Evolutionary conservation across 2,113 vertebrate genomes (phyloP).

Genomic region (Puffinus mauretanicus): DNA sequence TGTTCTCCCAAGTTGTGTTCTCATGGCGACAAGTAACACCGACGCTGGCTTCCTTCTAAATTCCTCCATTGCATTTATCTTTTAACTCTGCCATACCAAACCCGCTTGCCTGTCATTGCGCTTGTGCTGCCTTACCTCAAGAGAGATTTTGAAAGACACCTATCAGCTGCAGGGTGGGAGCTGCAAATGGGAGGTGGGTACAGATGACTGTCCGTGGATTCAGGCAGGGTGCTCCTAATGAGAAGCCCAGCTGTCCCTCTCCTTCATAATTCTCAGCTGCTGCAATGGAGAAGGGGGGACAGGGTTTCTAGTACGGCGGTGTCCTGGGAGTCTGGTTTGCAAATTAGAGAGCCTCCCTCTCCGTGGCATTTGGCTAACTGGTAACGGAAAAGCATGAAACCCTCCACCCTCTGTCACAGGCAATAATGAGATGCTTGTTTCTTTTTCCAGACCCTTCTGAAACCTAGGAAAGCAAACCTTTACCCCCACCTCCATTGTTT

Average conservation of each 20-base stretch:
- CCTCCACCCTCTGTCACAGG: neutral
- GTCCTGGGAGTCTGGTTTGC: slow-evolving; percentile 43
- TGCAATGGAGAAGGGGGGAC: neutral
- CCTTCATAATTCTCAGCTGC: slow-evolving; percentile 44
- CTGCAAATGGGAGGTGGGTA: neutral
- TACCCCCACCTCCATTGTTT: neutral
- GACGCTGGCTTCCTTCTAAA: neutral
- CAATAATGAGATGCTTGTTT: neutral
- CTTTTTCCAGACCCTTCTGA: slow-evolving; percentile 19
- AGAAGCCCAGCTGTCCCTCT: slow-evolving; percentile 50
- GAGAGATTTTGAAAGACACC: neutral
- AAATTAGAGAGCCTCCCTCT: neutral
- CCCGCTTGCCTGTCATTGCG: neutral
- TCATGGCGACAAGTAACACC: neutral
- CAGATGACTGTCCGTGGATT: neutral
- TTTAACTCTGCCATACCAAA: neutral
- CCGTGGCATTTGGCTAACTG: neutral
- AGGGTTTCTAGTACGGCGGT: neutral
- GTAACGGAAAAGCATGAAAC: neutral
- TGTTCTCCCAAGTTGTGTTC: neutral
- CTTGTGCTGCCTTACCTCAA: neutral
- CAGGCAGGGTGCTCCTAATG: neutral
- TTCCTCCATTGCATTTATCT: neutral
- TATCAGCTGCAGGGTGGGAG: neutral
- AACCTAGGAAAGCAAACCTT: neutral